Conservation (phyloP, 2,113 vertebrate species). For the Uria aalge region DNA sequence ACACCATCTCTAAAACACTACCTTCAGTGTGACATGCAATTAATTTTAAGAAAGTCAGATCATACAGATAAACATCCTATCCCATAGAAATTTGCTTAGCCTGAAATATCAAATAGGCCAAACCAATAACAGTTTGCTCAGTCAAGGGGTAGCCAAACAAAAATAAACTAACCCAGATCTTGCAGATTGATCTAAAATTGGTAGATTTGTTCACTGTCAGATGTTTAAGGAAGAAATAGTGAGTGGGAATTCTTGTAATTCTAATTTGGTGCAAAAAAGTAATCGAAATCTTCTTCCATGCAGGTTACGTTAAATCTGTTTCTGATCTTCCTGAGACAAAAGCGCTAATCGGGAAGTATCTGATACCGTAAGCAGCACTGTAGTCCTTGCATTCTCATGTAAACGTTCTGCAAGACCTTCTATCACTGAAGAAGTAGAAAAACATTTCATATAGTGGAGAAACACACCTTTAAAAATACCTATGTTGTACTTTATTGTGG, state of each 20-base stretch:
- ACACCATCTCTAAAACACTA: neutral
- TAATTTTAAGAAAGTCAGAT: neutral
- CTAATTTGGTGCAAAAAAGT: neutral
- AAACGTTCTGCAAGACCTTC: neutral
- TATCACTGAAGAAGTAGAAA: neutral
- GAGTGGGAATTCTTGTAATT: neutral
- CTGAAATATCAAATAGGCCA: neutral
- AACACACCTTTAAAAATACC: neutral
- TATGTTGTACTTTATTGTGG: neutral
- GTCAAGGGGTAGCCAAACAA: neutral
- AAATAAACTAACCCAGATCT: neutral
- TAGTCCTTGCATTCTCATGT: neutral
- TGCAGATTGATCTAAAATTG: neutral
- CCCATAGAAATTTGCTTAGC: neutral
- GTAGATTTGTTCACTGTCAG: neutral
- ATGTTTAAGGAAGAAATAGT: neutral
- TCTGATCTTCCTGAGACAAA: neutral
- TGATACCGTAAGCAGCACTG: accelerated
- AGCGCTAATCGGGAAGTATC: neutral
- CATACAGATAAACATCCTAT: neutral
- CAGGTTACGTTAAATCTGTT: neutral
- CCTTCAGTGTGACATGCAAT: neutral
- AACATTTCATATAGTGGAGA: neutral
- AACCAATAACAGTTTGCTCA: neutral
- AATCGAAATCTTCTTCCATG: neutral